Base-by-base conservation (phyloP, 1,140 invertebrate genomes). In the Chironomus tepperi region DNA sequence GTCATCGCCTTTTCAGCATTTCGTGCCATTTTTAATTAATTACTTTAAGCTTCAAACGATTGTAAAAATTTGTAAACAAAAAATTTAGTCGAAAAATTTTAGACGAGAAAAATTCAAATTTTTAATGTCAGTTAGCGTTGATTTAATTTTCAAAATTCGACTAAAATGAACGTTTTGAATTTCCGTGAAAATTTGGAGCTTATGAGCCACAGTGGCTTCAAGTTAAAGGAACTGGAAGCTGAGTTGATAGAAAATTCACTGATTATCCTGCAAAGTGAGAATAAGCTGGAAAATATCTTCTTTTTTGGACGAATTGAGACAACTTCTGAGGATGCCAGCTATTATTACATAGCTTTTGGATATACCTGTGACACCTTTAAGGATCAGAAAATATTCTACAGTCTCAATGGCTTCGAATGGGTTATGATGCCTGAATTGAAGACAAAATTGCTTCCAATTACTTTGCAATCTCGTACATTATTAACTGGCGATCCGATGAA, bases 1-100 rank as follows among this genome's bases (percentile, higher is more conserved):
- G 96, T 98, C 96, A 93, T 93, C 77, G 91, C 91, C 77, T 93
- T 93, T 79, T 93, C 91, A 76, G 91, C 91, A 86, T 93, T 93
- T 82, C 91, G 84, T 2, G 91, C 91, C 91, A 70, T 70, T 19
- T 70, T 70, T 70, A 19, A 18, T 16, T 67, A 18, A 67, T 18
- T 18, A 2, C 24, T 34, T 34, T 34, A 34, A 34, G n/a, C n/a
- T n/a, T n/a, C n/a, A n/a, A n/a, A n/a, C n/a, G n/a, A 34, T 34
- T 34, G 24, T 2, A 34, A 34, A n/a, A n/a, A n/a, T n/a, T n/a
- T 34, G 24, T 34, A 34, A 34, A 34, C 24, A 34, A 34, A 34
- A 34, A 34, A 34, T 34, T 34, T 34, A 1, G 24, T 2, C 24
- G 24, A 34, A 5, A n/a, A 2, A 2, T 34, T 34, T 34, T 34